phyloP scores from a whole-genome alignment of 2,797 vertebrate species.

The Lepilemur septentrionalis region DNA sequence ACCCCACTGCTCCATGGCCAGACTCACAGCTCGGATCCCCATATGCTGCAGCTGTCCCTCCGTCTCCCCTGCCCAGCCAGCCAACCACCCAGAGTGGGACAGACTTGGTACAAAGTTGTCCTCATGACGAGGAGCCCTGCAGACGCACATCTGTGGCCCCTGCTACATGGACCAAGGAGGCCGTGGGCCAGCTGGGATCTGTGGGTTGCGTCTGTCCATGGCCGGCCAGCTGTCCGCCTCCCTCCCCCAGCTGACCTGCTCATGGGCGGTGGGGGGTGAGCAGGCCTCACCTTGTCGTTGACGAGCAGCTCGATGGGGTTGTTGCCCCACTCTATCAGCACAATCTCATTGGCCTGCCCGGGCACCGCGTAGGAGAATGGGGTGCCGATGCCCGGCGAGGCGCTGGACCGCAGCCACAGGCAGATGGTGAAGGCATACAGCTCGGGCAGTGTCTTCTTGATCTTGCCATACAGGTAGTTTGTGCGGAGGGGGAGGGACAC shows the following conservation, averaged over 20 bases:
- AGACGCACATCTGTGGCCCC: accelerated
- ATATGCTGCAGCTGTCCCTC: not conserved
- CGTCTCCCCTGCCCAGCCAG: accelerated
- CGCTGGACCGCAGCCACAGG: constrained; percentile 97
- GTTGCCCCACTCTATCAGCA: constrained; percentile 98
- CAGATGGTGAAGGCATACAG: constrained; percentile 98
- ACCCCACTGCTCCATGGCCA: not conserved
- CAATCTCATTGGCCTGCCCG: constrained; percentile 97
- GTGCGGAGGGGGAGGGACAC: constrained; percentile 96
- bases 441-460: constrained; percentile 97
- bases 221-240: not conserved
- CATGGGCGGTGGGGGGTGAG: accelerated
- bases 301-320: constrained; percentile 98
- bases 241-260: not conserved
- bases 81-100: not conserved
- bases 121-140: accelerated
- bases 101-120: not conserved
- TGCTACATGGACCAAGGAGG: not conserved
- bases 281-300: constrained; percentile 93
- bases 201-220: too few relatives aligned
- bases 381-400: constrained; percentile 95
- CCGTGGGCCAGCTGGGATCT: accelerated
- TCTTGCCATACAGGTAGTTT: constrained; percentile 96
- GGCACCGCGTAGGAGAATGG: constrained; percentile 97
- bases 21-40: not conserved